These are phyloP conservation scores for Rhabdomys dilectus DNA, from an alignment of 2,113 vertebrate species.

Conservation along the genomic window DNA sequence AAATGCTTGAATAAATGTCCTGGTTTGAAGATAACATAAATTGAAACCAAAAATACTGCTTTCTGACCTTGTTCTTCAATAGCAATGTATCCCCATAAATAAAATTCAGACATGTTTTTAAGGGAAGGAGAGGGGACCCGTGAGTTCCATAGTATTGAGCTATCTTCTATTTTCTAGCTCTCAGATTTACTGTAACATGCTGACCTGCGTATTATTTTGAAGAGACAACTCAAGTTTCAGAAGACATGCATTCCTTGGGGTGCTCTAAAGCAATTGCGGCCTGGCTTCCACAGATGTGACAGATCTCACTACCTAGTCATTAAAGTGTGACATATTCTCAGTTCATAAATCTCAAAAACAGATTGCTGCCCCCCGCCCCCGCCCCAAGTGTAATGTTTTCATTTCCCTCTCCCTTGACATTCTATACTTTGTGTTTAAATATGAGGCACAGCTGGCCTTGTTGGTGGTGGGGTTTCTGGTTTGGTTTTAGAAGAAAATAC, in stretches of 20 bases:
- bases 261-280: neutral
- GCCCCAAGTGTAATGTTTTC: constrained; percentile 51
- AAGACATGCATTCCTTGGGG: neutral
- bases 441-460: constrained; percentile 55
- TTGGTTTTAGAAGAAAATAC: constrained; percentile 73
- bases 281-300: neutral
- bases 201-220: constrained; percentile 21
- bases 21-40: neutral
- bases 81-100: neutral
- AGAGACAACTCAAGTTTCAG: constrained; percentile 58
- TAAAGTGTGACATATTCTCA: constrained; percentile 65
- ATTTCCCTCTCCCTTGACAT: constrained; percentile 64
- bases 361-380: constrained; percentile 3
- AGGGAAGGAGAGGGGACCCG: neutral
- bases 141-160: neutral
- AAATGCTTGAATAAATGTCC: neutral
- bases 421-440: constrained; percentile 68
- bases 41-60: constrained; percentile 15
- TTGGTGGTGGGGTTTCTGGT: constrained; percentile 38
- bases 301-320: constrained; percentile 68
- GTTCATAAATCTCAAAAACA: constrained; percentile 73
- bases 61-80: neutral
- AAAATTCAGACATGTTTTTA: constrained; percentile 31
- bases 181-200: constrained; percentile 16
- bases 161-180: constrained; percentile 29